Conservation (phyloP, 2,797 vertebrate genomes). For the Eremophila alpestris region DNA sequence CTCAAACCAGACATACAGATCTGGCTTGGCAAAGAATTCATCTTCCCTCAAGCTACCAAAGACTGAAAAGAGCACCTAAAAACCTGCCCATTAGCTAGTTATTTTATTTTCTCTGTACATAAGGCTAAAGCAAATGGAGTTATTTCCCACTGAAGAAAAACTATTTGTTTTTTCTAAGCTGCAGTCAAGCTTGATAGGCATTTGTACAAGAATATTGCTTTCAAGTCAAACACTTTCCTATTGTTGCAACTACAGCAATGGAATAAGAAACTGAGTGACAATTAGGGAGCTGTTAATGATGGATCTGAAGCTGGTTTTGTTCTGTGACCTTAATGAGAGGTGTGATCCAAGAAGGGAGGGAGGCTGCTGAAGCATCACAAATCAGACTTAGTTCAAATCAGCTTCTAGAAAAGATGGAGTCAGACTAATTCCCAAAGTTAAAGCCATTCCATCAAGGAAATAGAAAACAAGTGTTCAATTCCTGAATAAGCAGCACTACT, state of each 20-base stretch:
- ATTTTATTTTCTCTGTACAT: background rate
- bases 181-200: background rate
- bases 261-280: background rate
- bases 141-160: background rate
- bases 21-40: background rate
- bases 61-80: background rate
- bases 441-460: background rate
- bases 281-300: background rate
- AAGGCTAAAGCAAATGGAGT: background rate
- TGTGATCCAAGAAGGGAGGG: background rate
- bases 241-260: background rate
- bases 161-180: background rate
- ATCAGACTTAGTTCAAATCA: background rate
- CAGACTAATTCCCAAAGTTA: background rate
- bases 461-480: background rate
- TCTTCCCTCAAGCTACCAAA: background rate
- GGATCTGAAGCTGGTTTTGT: background rate
- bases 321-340: background rate
- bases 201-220: background rate
- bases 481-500: background rate
- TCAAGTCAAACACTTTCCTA: background rate
- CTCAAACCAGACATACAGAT: slow-evolving; percentile 3
- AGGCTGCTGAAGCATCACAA: background rate
- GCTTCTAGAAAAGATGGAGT: background rate
- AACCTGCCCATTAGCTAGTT: background rate